A percentile compares a stretch with the other conserved stretches of the same genome.
phyloP scores from a whole-genome alignment of 2,888 invertebrate genomes.

The Spodoptera exigua region DNA sequence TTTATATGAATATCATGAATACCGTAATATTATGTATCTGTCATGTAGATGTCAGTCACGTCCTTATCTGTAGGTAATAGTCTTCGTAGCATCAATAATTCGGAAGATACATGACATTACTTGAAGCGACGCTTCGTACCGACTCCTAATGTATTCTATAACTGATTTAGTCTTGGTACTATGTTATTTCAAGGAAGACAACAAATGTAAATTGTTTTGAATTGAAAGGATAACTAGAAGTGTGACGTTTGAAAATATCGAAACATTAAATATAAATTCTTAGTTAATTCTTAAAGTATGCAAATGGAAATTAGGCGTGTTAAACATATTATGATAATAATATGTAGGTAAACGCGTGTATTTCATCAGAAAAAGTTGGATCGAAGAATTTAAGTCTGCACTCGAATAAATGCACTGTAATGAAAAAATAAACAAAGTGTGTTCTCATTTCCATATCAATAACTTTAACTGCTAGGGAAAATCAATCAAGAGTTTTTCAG shows the following conservation, averaged over 20 bases:
- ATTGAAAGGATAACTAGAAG: neutral
- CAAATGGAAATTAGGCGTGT: too few species aligned
- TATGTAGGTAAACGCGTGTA: too few species aligned
- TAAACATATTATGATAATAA: too few species aligned
- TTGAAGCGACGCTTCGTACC: slow-evolving; percentile 14
- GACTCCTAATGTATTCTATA: slow-evolving; percentile 22
- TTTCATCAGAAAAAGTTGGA: too few species aligned
- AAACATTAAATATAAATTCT: too few species aligned
- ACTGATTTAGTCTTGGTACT: slow-evolving; percentile 8
- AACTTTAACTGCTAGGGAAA: neutral
- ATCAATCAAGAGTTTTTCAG: slow-evolving; percentile 10
- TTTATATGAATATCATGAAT: slow-evolving; percentile 38
- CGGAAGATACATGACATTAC: slow-evolving; percentile 35
- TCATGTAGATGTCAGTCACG: slow-evolving; percentile 48
- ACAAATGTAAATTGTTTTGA: neutral
- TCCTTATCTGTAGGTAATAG: slow-evolving; percentile 39
- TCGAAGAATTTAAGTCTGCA: too few species aligned
- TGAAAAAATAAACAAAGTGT: too few species aligned
- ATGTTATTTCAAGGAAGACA: slow-evolving; percentile 2
- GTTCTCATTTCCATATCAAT: slow-evolving; percentile 7
- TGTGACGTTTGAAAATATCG: too few species aligned
- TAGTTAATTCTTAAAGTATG: too few species aligned
- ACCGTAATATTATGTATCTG: slow-evolving; percentile 39
- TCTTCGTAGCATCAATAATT: slow-evolving; percentile 37
- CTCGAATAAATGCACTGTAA: too few species aligned